Evolutionary conservation across 2,888 invertebrate species (phyloP).

Genomic region (Aricia artaxerxes): DNA sequence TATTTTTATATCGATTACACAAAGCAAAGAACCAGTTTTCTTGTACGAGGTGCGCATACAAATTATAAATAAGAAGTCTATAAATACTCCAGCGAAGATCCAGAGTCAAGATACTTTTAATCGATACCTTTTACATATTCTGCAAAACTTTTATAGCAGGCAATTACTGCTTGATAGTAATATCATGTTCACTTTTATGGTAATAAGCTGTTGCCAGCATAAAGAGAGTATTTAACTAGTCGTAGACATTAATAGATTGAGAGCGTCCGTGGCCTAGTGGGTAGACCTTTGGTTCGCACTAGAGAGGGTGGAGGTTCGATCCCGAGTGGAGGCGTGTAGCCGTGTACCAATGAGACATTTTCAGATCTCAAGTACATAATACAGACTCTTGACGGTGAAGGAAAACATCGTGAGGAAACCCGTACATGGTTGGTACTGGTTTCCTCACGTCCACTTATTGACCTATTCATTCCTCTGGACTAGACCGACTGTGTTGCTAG

Average conservation of each 20-base stretch:
- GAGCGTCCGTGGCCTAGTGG: too few relatives aligned
- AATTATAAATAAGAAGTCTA: slow-evolving; percentile 15
- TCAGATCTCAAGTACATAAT: too few relatives aligned
- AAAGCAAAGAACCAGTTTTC: not conserved
- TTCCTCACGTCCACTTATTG: too few relatives aligned
- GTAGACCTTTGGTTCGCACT: too few relatives aligned
- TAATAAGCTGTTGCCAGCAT: not conserved
- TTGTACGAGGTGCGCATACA: slow-evolving; percentile 4
- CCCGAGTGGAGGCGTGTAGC: too few relatives aligned
- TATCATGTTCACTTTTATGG: not conserved
- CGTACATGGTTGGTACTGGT: too few relatives aligned
- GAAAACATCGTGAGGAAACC: too few relatives aligned
- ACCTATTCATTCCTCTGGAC: too few relatives aligned
- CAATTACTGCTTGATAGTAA: not conserved
- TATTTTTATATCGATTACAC: not conserved
- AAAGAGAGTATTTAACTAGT: not conserved
- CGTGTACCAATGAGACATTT: too few relatives aligned
- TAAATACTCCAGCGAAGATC: slow-evolving; percentile 1
- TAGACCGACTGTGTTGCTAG: too few relatives aligned
- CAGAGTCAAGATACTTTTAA: slow-evolving; percentile 15
- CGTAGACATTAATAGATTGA: not conserved
- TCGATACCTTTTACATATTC: not conserved
- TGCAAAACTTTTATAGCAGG: slow-evolving; percentile 31
- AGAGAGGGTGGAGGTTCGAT: too few relatives aligned
- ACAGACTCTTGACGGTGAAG: too few relatives aligned